Evolutionary conservation across 2,113 vertebrate species (phyloP), one percentile per base, ranked within the genome.

Genomic region (Anas platyrhynchos): DNA sequence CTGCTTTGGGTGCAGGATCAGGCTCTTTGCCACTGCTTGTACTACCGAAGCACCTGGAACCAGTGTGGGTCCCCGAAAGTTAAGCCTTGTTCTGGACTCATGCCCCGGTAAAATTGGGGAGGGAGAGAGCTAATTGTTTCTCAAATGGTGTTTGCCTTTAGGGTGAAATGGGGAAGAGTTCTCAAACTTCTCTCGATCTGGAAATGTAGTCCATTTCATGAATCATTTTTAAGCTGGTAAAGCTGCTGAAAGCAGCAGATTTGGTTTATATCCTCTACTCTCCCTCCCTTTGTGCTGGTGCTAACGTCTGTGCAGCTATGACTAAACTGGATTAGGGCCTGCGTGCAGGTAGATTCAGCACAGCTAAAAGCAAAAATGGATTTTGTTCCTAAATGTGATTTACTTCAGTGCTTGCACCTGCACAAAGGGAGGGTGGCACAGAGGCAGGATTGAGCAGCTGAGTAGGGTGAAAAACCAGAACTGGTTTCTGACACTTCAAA

Each of bases 401-500:
- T 8, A 12, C 12, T 59, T n/a, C 54, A 32, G 52, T 58, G 52
- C 74, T 91, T 7, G 2, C 27, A 43, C 22, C 52, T 4, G 1
- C 31, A 81, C 68, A 32, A 77, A 32, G 63, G 27, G 11, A 34
- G 36, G 41, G 50, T 50, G 21, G 31, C 54, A 16, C 0, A 0
- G 79, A 46, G 50, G 25, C 62, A 73, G 86, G 58, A 69, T 6
- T 23, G 75, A 90, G 26, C 14, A 3, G 3, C 61, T 3, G 8
- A 61, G 31, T 13, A 21, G 32, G 17, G 7, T 31, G 55, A 55
- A 54, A 80, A 67, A 36, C 41, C 67, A 48, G 32, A 87, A 56
- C 23, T 71, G 50, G 11, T 71, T 88, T 83, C 75, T 91, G 43
- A 25, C 83, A 27, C 29, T 94, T 90, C 61, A 46, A 74, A 88